Percentiles rank a stretch among this genome's conserved stretches.
These are phyloP conservation scores for Apodemia duryi DNA, from an alignment of 2,888 invertebrate species.

Conservation along the genomic window DNA sequence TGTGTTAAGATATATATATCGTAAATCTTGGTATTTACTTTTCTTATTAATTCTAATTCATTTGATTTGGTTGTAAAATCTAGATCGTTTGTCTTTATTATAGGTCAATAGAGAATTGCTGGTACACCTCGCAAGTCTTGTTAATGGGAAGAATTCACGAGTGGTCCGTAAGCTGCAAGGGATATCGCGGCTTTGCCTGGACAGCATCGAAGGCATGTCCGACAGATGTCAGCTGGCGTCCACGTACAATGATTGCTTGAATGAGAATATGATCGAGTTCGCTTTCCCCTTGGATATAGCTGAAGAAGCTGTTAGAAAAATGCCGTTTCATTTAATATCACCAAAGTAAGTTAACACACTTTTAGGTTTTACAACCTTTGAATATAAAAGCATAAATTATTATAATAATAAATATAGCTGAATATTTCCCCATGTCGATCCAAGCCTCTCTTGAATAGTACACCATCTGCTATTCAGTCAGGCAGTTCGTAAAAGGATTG, in stretches of 20 bases:
- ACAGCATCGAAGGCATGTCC: slow-evolving; percentile 66
- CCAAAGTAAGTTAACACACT: slow-evolving; percentile 55
- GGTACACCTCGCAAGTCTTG: slow-evolving; percentile 60
- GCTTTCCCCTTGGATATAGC: slow-evolving; percentile 68
- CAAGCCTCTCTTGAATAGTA: no score
- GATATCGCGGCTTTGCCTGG: slow-evolving; percentile 62
- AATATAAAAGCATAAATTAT: not conserved
- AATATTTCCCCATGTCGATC: no score
- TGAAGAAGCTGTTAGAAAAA: slow-evolving; percentile 66
- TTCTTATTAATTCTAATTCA: no score
- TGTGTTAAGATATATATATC: no score
- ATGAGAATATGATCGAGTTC: slow-evolving; percentile 70
- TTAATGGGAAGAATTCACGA: slow-evolving; percentile 66
- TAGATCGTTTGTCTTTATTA: not conserved
- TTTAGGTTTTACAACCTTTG: not conserved
- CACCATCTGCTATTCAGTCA: no score
- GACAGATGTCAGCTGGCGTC: slow-evolving; percentile 67
- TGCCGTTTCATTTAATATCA: slow-evolving; percentile 70
- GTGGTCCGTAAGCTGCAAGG: slow-evolving; percentile 65
- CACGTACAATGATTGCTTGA: slow-evolving; percentile 68
- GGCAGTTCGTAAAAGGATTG: no score
- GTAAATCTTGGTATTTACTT: no score
- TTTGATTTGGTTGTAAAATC: no score
- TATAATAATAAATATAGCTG: no score
- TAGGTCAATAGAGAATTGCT: slow-evolving; percentile 67